Percentiles rank a stretch among this genome's conserved stretches.
phyloP scores from a whole-genome alignment of 2,888 invertebrate genomes.

The Xestoiulus laeticollis region DNA sequence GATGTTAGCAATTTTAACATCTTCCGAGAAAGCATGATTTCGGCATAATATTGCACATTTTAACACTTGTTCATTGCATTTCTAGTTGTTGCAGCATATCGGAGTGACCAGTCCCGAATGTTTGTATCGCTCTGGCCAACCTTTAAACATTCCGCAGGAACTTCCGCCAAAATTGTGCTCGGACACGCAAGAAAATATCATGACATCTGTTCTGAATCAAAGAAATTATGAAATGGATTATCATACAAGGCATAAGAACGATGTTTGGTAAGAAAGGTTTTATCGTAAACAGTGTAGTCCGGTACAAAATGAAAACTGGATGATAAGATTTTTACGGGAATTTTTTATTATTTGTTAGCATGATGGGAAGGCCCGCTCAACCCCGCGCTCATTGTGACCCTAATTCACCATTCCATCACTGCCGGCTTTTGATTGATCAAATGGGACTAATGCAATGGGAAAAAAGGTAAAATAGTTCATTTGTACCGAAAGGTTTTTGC shows the following conservation, averaged over 20 bases:
- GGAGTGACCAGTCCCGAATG: conserved; percentile 93
- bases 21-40: not conserved
- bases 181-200: conserved; percentile 84
- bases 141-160: conserved; percentile 79
- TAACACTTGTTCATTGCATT: not conserved
- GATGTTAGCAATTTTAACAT: conserved; percentile 73
- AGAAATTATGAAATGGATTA: conserved; percentile 84
- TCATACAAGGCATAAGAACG: conserved; percentile 62
- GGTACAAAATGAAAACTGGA: no score
- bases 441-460: conserved; percentile 91
- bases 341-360: conserved; percentile 61
- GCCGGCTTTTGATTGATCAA: conserved; percentile 89
- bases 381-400: conserved; percentile 69
- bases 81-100: conserved; percentile 85
- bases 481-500: not conserved
- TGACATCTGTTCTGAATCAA: conserved; percentile 84
- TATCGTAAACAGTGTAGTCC: not conserved
- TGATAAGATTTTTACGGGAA: not conserved
- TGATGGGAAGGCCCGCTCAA: conserved; percentile 68
- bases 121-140: conserved; percentile 72
- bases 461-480: conserved; percentile 69
- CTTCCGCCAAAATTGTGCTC: conserved; percentile 76
- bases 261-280: conserved; percentile 57
- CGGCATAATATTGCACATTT: not conserved
- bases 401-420: conserved; percentile 79